phyloP scores from a whole-genome alignment of 2,797 vertebrate genomes.

The Tympanoctomys barrerae region DNA sequence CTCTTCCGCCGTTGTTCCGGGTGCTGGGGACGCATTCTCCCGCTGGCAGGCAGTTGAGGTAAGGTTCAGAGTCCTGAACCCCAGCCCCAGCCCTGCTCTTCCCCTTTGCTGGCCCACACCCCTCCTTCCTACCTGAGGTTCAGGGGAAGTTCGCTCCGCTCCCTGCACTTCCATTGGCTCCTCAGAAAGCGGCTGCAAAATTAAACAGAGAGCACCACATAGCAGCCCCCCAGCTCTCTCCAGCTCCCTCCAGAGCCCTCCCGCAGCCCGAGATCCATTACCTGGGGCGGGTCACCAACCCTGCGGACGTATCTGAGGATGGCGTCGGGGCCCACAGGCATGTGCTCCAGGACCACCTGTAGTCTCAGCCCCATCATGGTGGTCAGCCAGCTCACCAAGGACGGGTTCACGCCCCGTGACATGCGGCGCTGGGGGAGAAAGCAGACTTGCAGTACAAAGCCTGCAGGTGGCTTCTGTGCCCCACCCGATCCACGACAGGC shows the following conservation, averaged over 20 bases:
- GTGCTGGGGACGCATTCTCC: constrained; percentile 91
- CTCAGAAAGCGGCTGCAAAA: constrained; percentile 79
- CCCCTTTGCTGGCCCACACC: not conserved
- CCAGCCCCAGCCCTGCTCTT: not conserved
- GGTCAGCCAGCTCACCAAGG: constrained; percentile 96
- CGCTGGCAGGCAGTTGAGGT: constrained; percentile 82
- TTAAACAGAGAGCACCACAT: not conserved
- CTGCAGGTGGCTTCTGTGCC: not conserved
- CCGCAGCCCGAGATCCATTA: constrained; percentile 11
- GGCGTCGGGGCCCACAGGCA: constrained; percentile 93
- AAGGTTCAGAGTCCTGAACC: not conserved
- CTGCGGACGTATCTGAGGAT: constrained; percentile 92
- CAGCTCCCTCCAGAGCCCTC: no score
- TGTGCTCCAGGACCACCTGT: constrained; percentile 95
- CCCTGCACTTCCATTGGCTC: constrained; percentile 87
- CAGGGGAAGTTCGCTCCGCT: constrained; percentile 81
- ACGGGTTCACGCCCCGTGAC: constrained; percentile 95
- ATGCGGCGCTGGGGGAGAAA: constrained; percentile 91
- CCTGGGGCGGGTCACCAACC: constrained; percentile 83
- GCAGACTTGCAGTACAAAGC: not conserved
- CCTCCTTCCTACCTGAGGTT: constrained; percentile 73
- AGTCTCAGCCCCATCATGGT: constrained; percentile 96
- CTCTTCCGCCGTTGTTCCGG: constrained; percentile 95
- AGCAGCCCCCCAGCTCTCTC: not conserved
- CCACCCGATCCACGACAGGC: not conserved